Conservation (phyloP, 2,113 vertebrate genomes). For the Neogobius melanostomus region DNA sequence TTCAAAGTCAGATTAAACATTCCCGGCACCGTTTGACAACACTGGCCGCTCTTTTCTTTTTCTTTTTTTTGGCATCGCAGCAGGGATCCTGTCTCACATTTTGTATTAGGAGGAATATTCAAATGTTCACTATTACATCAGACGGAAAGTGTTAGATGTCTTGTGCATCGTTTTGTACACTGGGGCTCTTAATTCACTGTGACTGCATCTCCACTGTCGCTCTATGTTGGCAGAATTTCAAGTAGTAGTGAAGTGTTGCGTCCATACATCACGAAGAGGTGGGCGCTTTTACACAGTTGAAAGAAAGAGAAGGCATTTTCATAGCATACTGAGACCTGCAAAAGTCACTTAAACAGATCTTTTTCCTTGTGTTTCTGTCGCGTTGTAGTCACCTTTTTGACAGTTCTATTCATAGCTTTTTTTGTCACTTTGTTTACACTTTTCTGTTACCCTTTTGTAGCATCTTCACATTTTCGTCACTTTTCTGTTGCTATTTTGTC, state of each 20-base stretch:
- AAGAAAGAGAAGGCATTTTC: too few species aligned
- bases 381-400: too few species aligned
- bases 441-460: too few species aligned
- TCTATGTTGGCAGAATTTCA: slow-evolving; percentile 23
- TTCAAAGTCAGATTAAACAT: slow-evolving; percentile 34
- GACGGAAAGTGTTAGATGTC: slow-evolving; percentile 10
- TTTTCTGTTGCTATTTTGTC: not conserved
- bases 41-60: slow-evolving; percentile 13
- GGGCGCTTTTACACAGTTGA: not conserved
- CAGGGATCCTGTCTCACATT: slow-evolving; percentile 2
- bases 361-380: too few species aligned
- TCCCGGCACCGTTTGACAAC: slow-evolving; percentile 22
- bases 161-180: slow-evolving; percentile 14
- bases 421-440: too few species aligned
- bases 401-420: too few species aligned
- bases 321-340: too few species aligned
- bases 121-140: slow-evolving; percentile 24
- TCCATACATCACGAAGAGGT: not conserved
- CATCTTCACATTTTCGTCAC: too few species aligned
- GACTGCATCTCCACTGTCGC: slow-evolving; percentile 20
- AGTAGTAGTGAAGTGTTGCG: not conserved
- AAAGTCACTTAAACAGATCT: too few species aligned
- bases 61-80: not conserved
- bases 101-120: slow-evolving; percentile 7
- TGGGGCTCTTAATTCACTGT: slow-evolving; percentile 8